These are phyloP conservation scores for Genyomyrus donnyi DNA, from an alignment of 2,113 vertebrate species.

Conservation along the genomic window DNA sequence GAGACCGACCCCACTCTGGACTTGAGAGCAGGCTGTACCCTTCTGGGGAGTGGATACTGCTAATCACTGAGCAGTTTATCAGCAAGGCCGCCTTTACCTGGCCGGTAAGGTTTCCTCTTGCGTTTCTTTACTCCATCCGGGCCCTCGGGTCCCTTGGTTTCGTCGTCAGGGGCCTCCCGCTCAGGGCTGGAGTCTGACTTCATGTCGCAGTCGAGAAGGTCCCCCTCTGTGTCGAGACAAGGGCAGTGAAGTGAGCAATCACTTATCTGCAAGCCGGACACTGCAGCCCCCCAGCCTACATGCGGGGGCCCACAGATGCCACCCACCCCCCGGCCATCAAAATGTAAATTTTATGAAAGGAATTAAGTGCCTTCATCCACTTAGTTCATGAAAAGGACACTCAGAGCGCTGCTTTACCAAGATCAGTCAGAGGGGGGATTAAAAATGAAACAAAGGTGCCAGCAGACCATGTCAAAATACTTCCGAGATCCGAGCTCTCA, in stretches of 20 bases:
- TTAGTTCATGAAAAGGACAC: not conserved
- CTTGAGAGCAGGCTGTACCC: not conserved
- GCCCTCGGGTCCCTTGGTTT: constrained; percentile 67
- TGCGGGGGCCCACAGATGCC: not conserved
- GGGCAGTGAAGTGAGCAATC: not conserved
- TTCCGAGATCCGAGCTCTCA: not conserved
- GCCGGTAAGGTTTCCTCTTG: constrained; percentile 87
- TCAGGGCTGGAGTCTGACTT: constrained; percentile 97
- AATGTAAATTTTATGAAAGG: not conserved
- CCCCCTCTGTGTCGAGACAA: constrained; percentile 58
- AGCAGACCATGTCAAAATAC: not conserved
- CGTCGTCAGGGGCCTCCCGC: constrained; percentile 71
- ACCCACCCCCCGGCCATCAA: not conserved
- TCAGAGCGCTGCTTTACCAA: not conserved
- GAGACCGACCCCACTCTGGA: not conserved
- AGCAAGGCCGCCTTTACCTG: constrained; percentile 58
- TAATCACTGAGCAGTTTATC: not conserved
- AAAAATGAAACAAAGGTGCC: constrained; percentile 3
- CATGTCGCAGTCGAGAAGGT: constrained; percentile 80
- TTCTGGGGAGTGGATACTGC: not conserved
- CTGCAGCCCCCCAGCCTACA: not conserved
- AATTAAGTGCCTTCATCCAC: not conserved
- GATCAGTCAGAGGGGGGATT: not conserved
- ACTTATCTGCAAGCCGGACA: not conserved
- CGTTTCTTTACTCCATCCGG: constrained; percentile 80